A percentile compares a stretch with the other conserved stretches of the same genome.
Conservation (phyloP, 2,113 vertebrate species). For the Anarhynchus alexandrinus region DNA sequence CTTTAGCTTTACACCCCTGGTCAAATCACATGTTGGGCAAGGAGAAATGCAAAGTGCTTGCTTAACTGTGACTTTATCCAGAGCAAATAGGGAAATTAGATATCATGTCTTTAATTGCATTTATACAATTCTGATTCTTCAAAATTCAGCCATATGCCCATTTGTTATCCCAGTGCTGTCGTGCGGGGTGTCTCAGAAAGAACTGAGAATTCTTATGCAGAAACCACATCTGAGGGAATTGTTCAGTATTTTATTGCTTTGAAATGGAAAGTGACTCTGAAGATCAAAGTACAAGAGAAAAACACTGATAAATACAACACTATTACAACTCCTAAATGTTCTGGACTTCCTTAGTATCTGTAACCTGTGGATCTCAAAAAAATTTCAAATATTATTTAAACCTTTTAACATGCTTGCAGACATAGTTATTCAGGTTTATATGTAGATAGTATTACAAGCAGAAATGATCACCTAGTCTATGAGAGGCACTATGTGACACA, state of each 20-base stretch:
- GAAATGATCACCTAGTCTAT: background rate
- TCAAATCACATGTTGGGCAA: background rate
- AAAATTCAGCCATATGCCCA: background rate
- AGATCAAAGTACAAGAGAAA: constrained; percentile 39
- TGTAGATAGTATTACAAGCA: background rate
- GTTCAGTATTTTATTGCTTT: constrained; percentile 35
- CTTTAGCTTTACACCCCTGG: background rate
- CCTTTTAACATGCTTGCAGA: background rate
- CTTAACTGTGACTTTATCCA: background rate
- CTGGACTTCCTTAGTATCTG: background rate
- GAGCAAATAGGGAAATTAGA: background rate
- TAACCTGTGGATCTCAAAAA: background rate
- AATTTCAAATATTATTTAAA: background rate
- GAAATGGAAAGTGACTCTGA: constrained; percentile 34
- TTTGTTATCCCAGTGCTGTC: background rate
- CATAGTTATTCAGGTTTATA: background rate
- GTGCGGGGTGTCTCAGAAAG: background rate
- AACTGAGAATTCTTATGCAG: background rate
- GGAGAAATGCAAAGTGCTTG: background rate
- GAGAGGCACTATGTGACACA: background rate
- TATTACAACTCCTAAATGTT: background rate
- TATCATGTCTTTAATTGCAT: background rate
- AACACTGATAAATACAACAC: background rate
- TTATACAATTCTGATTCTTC: background rate
- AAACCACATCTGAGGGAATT: constrained; percentile 22